Percentiles rank a stretch among this genome's conserved stretches.
Evolutionary conservation across 2,888 invertebrate genomes (phyloP).

Genomic region (Dugesia japonica): DNA sequence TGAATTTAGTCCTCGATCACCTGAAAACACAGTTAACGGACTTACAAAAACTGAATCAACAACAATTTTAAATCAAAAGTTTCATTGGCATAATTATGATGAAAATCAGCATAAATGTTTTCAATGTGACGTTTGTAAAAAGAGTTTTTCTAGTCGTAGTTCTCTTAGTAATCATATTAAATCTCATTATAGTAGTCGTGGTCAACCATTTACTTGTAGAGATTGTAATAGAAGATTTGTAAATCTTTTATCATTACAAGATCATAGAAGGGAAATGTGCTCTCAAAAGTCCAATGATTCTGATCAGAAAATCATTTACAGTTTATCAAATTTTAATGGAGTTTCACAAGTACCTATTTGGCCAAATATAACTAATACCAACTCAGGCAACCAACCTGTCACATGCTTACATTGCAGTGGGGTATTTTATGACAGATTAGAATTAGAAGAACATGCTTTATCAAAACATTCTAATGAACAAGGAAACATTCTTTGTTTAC

Average conservation of each 20-base stretch:
- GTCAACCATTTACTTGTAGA: conserved; percentile 5
- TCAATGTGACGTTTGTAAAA: conserved; percentile 22
- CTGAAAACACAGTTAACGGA: neutral
- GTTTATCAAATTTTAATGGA: conserved; percentile 13
- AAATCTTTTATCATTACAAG: neutral
- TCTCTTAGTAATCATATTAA: conserved; percentile 22
- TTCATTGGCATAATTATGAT: conserved; percentile 9
- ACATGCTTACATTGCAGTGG: neutral
- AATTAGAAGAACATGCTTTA: neutral
- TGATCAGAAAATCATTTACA: neutral
- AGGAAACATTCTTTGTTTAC: conserved; percentile 5
- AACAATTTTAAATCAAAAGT: neutral
- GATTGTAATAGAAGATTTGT: conserved; percentile 1
- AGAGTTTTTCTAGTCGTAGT: conserved; percentile 20
- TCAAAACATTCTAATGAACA: conserved; percentile 8
- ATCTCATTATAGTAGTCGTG: neutral
- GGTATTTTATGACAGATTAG: neutral
- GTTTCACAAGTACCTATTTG: neutral
- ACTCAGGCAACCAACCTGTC: neutral
- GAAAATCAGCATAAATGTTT: neutral
- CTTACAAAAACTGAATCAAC: neutral
- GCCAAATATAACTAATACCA: conserved; percentile 2
- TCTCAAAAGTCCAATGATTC: neutral
- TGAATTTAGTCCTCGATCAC: neutral
- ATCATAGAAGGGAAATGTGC: conserved; percentile 6